Evolutionary conservation across 2,888 invertebrate genomes (phyloP), one percentile per base, ranked within the genome.

Genomic region (Epinotia brunnichana): DNA sequence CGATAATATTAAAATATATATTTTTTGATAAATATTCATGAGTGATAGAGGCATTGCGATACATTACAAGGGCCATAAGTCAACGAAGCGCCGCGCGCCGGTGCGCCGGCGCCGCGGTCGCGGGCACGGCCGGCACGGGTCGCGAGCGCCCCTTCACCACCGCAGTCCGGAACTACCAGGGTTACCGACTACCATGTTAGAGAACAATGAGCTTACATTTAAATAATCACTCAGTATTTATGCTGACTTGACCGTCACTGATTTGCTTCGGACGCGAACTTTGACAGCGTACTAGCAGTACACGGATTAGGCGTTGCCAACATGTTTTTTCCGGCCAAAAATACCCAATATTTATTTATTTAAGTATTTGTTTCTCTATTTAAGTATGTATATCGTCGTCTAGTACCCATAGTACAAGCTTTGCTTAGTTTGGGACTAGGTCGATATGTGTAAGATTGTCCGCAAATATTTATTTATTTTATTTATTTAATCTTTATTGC

Each of bases 1-100:
- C 81, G 87, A 89, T 86, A 87, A 85, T 85, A 84, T 88, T 85
- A 85, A 86, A 85, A 79, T 83, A 77, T 80, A 87, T 87, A 85
- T 90, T 87, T 88, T 88, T 86, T 83, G 83, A 90, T 91, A 89
- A 92, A 92, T 93, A 92, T 93, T 92, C 90, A 93, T 92, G 91
- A 92, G 88, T 89, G 90, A 92, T 92, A 88, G 88, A 89, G 90
- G 88, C 85, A 88, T 89, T 90, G 91, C 89, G 85, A 86, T 91
- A 87, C 85, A 88, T 88, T 90, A 92, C 91, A 91, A 81, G 83
- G 83, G 85, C 84, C 83, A 90, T 93, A 92, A 91, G 90, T 92
- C 92, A 92, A 90, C 84, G 81, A 86, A 87, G 87, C 90, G 88
- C 89, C 85, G 87, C 82, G 77, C 81, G 80, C 81, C 75, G 76